A percentile compares a stretch with the other conserved stretches of the same genome.
These are phyloP conservation scores for Gastrophysa polygoni DNA, from an alignment of 2,888 invertebrate species.

Conservation along the genomic window DNA sequence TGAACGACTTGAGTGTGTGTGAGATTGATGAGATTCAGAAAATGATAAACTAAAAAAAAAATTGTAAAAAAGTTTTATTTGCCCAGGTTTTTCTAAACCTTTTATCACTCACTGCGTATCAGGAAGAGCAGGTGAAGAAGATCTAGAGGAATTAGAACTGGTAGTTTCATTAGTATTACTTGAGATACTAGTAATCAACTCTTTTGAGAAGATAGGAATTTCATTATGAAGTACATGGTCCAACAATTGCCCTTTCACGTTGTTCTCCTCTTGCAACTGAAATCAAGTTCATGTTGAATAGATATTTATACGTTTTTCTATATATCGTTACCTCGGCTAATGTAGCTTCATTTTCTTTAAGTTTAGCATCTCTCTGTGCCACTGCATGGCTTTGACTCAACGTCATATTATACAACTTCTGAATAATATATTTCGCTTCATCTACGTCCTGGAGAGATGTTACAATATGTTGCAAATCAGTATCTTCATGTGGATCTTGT, in stretches of 20 bases:
- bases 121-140: constrained; percentile 64
- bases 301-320: background rate
- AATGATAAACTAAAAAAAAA: constrained; percentile 38
- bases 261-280: constrained; percentile 67
- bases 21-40: constrained; percentile 44
- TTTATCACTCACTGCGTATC: constrained; percentile 59
- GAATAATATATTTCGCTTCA: constrained; percentile 80
- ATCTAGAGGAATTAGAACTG: constrained; percentile 62
- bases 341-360: constrained; percentile 75
- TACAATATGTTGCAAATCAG: constrained; percentile 61
- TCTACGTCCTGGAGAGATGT: constrained; percentile 66
- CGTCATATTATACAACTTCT: constrained; percentile 76
- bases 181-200: constrained; percentile 56
- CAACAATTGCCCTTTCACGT: constrained; percentile 76
- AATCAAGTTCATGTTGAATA: constrained; percentile 29
- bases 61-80: too few species aligned
- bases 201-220: constrained; percentile 62
- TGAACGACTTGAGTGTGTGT: constrained; percentile 44
- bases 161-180: constrained; percentile 59
- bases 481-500: constrained; percentile 61
- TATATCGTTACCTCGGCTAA: constrained; percentile 62
- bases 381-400: constrained; percentile 76
- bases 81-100: background rate
- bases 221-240: constrained; percentile 71
- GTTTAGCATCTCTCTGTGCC: constrained; percentile 72